Conservation (phyloP, 2,888 invertebrate genomes). For the Drosophila longiperda region DNA sequence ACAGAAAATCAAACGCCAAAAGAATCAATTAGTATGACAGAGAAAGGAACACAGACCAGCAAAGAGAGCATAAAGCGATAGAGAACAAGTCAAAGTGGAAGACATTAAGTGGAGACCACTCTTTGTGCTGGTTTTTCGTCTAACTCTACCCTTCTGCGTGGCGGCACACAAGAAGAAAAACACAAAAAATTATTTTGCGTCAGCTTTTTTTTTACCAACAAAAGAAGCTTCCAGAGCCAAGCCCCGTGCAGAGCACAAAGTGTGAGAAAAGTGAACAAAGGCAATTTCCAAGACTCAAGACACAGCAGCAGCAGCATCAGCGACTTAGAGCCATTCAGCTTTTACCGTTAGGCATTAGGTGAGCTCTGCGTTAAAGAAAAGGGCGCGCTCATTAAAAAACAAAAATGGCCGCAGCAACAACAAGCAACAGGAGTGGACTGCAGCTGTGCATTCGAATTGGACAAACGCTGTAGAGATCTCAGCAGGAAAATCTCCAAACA, state of each 20-base stretch:
- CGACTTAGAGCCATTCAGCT: conserved; percentile 29
- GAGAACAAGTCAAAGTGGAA: conserved; percentile 23
- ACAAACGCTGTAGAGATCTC: conserved; percentile 18
- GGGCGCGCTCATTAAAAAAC: conserved; percentile 61
- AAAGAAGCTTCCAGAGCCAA: conserved; percentile 54
- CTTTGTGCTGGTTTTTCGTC: conserved; percentile 39
- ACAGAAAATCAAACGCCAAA: conserved; percentile 26
- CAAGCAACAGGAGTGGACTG: conserved; percentile 35
- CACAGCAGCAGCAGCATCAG: conserved; percentile 3
- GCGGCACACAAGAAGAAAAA: conserved; percentile 12
- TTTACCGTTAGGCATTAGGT: conserved; percentile 68
- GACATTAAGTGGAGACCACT: conserved; percentile 40
- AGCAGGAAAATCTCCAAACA: conserved; percentile 49
- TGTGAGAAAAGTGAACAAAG: conserved; percentile 56
- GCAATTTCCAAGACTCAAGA: conserved; percentile 28
- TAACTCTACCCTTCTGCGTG: conserved; percentile 21
- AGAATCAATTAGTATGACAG: conserved; percentile 9
- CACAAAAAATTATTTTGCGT: conserved; percentile 37
- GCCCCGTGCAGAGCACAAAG: conserved; percentile 32
- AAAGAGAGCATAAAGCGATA: conserved; percentile 9
- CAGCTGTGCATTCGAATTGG: conserved; percentile 39
- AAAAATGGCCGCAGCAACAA: conserved; percentile 49
- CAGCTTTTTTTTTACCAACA: conserved; percentile 59
- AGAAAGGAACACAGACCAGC: neutral
- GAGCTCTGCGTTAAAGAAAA: conserved; percentile 62